These are phyloP conservation scores for Resseliella maxima DNA, from an alignment of 2,888 invertebrate genomes.

Conservation along the genomic window DNA sequence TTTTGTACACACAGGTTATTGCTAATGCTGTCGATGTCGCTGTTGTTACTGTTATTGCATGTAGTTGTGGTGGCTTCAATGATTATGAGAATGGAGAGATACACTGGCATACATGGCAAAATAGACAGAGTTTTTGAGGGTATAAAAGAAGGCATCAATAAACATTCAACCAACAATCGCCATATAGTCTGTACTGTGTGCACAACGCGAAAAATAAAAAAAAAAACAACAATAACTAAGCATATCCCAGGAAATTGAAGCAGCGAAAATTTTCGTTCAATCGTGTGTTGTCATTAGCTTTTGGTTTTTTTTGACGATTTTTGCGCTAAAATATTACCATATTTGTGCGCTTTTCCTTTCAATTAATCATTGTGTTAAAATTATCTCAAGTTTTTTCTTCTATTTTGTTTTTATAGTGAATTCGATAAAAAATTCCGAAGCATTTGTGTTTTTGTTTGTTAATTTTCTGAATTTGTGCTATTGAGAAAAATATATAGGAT, in stretches of 20 bases:
- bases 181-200: slow-evolving; percentile 44
- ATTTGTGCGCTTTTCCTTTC: not conserved
- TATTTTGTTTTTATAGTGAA: not conserved
- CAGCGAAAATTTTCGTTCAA: not conserved
- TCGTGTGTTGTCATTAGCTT: not conserved
- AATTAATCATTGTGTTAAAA: not conserved
- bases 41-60: not conserved
- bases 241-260: not conserved
- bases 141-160: slow-evolving; percentile 40
- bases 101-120: not conserved
- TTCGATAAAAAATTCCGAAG: not conserved
- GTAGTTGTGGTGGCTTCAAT: slow-evolving; percentile 33
- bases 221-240: not conserved
- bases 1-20: not conserved
- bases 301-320: too few species aligned
- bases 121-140: slow-evolving; percentile 13
- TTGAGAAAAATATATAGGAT: not conserved
- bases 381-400: not conserved
- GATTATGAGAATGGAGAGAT: not conserved
- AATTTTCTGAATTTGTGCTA: not conserved
- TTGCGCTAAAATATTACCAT: not conserved
- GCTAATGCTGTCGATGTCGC: not conserved
- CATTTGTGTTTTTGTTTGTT: slow-evolving; percentile 1
- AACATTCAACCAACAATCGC: not conserved
- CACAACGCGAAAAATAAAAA: not conserved